Base-by-base conservation (phyloP, 2,888 invertebrate genomes). In the Leuctra nigra region DNA sequence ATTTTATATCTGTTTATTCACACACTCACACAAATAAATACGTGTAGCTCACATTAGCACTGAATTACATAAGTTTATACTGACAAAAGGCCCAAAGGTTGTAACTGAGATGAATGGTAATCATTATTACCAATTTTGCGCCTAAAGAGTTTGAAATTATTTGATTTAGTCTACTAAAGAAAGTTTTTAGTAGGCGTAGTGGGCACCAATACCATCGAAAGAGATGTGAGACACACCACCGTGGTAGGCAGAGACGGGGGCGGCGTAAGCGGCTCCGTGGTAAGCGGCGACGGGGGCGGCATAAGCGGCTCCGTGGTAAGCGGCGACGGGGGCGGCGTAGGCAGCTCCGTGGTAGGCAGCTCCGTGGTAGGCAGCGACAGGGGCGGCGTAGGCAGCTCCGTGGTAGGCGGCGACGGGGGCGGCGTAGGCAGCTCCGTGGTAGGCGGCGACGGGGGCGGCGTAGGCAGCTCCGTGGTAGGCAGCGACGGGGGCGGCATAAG, bases 271-370 rank as follows among this genome's bases (percentile, higher is more conserved):
- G 39, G 60, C 54, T 61, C 65, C 57, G 64, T 60, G 36, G 63
- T 61, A 56, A 50, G 61, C 48, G 23, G 62, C 62, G 29, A 53
- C 59, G 36, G 63, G 62, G 24, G 56, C 53, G 13, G 64, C 61
- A 35, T 59, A 61, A 48, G 59, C 57, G 41, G 61, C 59, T 23
- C 35, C 58, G 55, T 54, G 48, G 56, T 59, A 55, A 47, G 61
- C 62, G 38, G 59, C 62, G 56, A 66, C 62, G 44, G 57, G 59
- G 55, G 66, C 62, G 55, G 62, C 55, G 38, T 69, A 62, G 85
- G 72, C 80, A 82, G 69, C 83, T 83, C 59, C 79, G 76, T 36
- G 78, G 77, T 66, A 61, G 47, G 60, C 53, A 35, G 56, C 74
- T 1, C 77, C 67, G 3, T 65, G 66, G 55, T 64, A 60, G 13